phyloP scores from a whole-genome alignment of 2,113 vertebrate species.

The Sinocyclocheilus grahami region DNA sequence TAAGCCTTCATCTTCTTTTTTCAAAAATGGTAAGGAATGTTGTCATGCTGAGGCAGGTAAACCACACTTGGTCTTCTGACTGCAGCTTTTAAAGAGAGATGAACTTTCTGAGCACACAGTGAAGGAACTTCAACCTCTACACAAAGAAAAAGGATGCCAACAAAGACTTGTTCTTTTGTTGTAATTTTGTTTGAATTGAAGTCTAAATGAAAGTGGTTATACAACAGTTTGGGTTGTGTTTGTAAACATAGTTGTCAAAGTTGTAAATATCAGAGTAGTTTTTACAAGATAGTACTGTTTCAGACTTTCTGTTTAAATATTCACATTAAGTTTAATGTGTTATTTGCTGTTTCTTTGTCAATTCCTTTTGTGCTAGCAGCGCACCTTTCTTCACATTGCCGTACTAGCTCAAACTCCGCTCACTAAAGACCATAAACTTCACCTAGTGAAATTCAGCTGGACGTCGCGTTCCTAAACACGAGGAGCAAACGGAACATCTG shows the following conservation, averaged over 20 bases:
- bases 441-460: background rate
- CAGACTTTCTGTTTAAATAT: background rate
- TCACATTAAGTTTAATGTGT: background rate
- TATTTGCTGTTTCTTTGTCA: too few relatives aligned
- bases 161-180: background rate
- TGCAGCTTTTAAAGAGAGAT: background rate
- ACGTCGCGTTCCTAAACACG: constrained; percentile 17
- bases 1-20: background rate
- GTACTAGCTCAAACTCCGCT: constrained; percentile 6
- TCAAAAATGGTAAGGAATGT: background rate
- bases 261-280: too few relatives aligned
- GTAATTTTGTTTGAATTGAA: background rate
- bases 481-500: constrained; percentile 22
- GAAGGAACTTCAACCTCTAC: background rate
- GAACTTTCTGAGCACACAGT: too few relatives aligned
- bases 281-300: background rate
- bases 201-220: background rate
- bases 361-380: background rate
- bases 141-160: background rate
- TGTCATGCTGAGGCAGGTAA: background rate
- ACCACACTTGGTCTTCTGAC: background rate
- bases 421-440: background rate
- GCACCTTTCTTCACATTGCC: background rate
- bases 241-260: background rate
- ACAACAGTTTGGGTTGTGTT: background rate